phyloP scores from a whole-genome alignment of 2,113 vertebrate genomes.

The Labrus mixtus region DNA sequence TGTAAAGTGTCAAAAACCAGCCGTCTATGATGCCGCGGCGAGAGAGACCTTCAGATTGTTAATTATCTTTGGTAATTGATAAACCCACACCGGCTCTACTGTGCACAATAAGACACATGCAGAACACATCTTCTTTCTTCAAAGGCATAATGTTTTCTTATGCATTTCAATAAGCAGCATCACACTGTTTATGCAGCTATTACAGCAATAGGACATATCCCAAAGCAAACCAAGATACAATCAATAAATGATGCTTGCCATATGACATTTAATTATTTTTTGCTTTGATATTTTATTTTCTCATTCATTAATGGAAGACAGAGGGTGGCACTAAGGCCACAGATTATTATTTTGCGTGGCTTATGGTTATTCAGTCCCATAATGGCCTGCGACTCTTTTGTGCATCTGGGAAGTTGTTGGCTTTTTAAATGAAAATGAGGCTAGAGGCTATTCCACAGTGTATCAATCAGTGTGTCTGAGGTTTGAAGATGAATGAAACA shows the following conservation, averaged over 20 bases:
- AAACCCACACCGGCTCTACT: background rate
- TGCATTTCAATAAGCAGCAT: conserved; percentile 37
- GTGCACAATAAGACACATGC: background rate
- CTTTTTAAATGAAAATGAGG: conserved; percentile 74
- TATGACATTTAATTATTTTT: conserved; percentile 48
- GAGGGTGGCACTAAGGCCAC: background rate
- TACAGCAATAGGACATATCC: conserved; percentile 22
- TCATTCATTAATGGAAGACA: conserved; percentile 50
- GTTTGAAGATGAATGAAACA: conserved; percentile 80
- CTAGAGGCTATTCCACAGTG: conserved; percentile 74
- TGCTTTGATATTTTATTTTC: conserved; percentile 61
- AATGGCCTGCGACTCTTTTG: conserved; percentile 58
- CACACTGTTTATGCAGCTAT: conserved; percentile 40
- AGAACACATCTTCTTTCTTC: background rate
- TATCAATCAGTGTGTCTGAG: conserved; percentile 80
- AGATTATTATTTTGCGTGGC: conserved; percentile 60
- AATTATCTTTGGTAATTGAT: conserved; percentile 24
- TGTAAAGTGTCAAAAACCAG: background rate
- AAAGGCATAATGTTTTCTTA: conserved; percentile 17
- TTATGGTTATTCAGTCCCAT: conserved; percentile 46
- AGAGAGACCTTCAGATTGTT: conserved; percentile 17
- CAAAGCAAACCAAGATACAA: conserved; percentile 29
- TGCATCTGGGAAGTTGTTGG: conserved; percentile 52
- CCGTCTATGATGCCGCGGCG: background rate
- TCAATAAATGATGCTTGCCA: conserved; percentile 54